A percentile compares a stretch with the other conserved stretches of the same genome.
Evolutionary conservation across 2,888 invertebrate species (phyloP).

Genomic region (Herminia tarsipennalis): DNA sequence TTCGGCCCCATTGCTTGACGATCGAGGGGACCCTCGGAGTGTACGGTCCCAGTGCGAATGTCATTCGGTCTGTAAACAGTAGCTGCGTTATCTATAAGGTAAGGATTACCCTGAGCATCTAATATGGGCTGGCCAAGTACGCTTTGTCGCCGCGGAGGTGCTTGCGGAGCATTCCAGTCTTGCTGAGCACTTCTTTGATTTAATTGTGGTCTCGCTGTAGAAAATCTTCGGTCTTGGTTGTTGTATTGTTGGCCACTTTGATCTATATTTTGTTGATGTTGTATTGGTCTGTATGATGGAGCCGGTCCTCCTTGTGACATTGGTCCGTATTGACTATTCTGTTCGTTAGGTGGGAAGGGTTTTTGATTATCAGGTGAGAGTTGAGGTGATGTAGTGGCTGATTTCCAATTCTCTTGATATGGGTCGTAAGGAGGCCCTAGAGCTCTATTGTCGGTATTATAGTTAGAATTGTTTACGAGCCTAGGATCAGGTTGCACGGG

Average conservation of each 20-base stretch:
- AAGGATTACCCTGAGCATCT: slow-evolving; percentile 62
- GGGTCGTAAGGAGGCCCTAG: slow-evolving; percentile 65
- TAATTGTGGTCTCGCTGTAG: slow-evolving; percentile 61
- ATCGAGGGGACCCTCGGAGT: slow-evolving; percentile 68
- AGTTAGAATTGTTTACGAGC: slow-evolving; percentile 69
- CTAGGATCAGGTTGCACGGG: slow-evolving; percentile 67
- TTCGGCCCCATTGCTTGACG: slow-evolving; percentile 57
- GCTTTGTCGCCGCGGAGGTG: slow-evolving; percentile 68
- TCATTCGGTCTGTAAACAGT: slow-evolving; percentile 67
- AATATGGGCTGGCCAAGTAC: slow-evolving; percentile 71
- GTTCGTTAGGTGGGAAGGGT: slow-evolving; percentile 64
- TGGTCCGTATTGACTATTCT: slow-evolving; percentile 59
- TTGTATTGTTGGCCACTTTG: slow-evolving; percentile 69
- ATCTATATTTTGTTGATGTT: slow-evolving; percentile 68
- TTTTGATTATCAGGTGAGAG: slow-evolving; percentile 63
- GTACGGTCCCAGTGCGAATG: slow-evolving; percentile 71
- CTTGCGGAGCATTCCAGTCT: slow-evolving; percentile 67
- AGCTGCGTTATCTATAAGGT: slow-evolving; percentile 60
- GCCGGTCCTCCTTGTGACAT: slow-evolving; percentile 46
- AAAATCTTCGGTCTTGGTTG: slow-evolving; percentile 70
- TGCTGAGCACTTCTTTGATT: slow-evolving; percentile 67
- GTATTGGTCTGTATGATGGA: slow-evolving; percentile 56
- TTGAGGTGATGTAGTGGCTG: slow-evolving; percentile 57
- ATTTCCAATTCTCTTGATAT: slow-evolving; percentile 71
- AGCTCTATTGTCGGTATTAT: slow-evolving; percentile 67